Percentiles rank a stretch among this genome's conserved stretches.
phyloP scores from a whole-genome alignment of 2,888 invertebrate genomes.

The Pecten maximus region DNA sequence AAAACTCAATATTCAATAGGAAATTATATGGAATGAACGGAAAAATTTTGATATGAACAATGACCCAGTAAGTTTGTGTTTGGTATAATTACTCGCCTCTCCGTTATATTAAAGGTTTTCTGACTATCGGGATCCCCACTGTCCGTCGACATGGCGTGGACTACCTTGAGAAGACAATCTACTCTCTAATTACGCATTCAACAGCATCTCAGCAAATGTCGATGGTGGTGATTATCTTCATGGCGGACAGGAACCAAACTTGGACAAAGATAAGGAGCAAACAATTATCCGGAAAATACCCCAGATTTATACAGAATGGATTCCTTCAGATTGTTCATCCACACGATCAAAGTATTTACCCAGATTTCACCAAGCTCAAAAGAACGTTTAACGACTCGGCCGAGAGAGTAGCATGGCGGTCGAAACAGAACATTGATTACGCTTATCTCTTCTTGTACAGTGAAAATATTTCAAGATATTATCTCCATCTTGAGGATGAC shows the following conservation, averaged over 20 bases:
- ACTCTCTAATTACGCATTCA: constrained; percentile 79
- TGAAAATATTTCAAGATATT: constrained; percentile 77
- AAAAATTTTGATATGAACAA: too few relatives aligned
- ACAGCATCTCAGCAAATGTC: constrained; percentile 72
- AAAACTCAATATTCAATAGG: too few relatives aligned
- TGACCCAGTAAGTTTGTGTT: too few relatives aligned
- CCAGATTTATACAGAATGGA: constrained; percentile 75
- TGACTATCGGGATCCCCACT: constrained; percentile 83
- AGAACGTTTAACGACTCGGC: constrained; percentile 80
- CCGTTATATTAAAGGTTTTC: constrained; percentile 71
- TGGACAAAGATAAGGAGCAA: constrained; percentile 63
- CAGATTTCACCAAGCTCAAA: constrained; percentile 67
- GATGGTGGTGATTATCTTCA: constrained; percentile 80
- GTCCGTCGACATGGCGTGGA: constrained; percentile 79
- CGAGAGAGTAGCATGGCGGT: constrained; percentile 80
- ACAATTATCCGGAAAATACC: constrained; percentile 59
- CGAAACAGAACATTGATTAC: constrained; percentile 83
- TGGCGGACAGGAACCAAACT: constrained; percentile 79
- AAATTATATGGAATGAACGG: too few relatives aligned
- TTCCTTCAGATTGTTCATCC: constrained; percentile 81
- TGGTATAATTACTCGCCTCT: too few relatives aligned
- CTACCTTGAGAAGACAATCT: constrained; percentile 81
- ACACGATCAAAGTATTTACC: constrained; percentile 66
- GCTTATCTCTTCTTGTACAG: constrained; percentile 80
- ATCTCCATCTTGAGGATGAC: constrained; percentile 82